Conservation (phyloP, 2,888 invertebrate genomes). For the Leucoma salicis region DNA sequence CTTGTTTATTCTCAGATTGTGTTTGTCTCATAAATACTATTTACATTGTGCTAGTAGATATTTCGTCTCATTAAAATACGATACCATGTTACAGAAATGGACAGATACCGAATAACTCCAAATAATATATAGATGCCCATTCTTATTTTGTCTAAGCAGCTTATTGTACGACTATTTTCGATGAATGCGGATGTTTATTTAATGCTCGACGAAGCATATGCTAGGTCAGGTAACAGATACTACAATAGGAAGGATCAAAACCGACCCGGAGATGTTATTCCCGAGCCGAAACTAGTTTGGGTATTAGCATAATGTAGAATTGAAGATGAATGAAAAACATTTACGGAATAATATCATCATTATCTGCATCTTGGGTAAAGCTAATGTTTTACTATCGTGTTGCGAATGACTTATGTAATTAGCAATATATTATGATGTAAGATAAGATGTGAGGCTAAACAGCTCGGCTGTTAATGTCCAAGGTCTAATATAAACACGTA, state of each 20-base stretch:
- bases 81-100: slow-evolving; percentile 3
- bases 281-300: slow-evolving; percentile 10
- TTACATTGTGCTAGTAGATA: slow-evolving; percentile 1
- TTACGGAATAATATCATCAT: too few species aligned
- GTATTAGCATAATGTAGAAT: not conserved
- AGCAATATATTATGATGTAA: slow-evolving; percentile 41
- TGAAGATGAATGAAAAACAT: too few species aligned
- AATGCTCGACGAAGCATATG: slow-evolving; percentile 12
- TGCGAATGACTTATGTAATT: slow-evolving; percentile 47
- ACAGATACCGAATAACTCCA: slow-evolving; percentile 3
- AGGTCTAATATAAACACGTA: slow-evolving; percentile 38
- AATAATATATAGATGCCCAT: slow-evolving; percentile 11
- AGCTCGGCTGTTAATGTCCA: slow-evolving; percentile 25
- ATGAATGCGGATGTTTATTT: slow-evolving; percentile 26
- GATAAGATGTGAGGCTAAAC: slow-evolving; percentile 29
- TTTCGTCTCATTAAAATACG: slow-evolving; percentile 3
- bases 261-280: slow-evolving; percentile 2
- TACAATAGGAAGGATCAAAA: slow-evolving; percentile 27
- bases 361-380: too few species aligned
- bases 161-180: slow-evolving; percentile 10
- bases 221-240: slow-evolving; percentile 28
- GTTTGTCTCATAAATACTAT: slow-evolving; percentile 11
- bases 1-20: slow-evolving; percentile 2
- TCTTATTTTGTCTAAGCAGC: slow-evolving; percentile 8
- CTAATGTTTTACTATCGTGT: slow-evolving; percentile 31